phyloP scores from a whole-genome alignment of 2,113 vertebrate genomes.

The Scatophagus argus region DNA sequence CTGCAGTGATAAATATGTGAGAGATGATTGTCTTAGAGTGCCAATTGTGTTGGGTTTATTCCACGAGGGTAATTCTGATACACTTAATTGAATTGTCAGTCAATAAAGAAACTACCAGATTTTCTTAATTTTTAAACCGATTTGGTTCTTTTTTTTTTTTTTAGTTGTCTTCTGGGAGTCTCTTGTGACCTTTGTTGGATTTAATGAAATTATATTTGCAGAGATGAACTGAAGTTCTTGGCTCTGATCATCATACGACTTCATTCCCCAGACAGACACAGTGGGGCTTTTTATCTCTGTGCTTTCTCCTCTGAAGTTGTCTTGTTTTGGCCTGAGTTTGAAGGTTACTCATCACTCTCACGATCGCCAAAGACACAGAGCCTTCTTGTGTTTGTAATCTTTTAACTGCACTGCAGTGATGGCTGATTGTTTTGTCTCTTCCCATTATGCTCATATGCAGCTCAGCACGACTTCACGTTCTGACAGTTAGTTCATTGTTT shows the following conservation, averaged over 20 bases:
- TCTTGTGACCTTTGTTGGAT: neutral
- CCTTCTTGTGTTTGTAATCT: neutral
- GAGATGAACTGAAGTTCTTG: slow-evolving; percentile 9
- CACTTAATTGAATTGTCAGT: neutral
- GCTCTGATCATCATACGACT: slow-evolving; percentile 9
- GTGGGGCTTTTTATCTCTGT: neutral
- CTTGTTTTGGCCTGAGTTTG: neutral
- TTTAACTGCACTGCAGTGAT: neutral
- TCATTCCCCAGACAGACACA: slow-evolving; percentile 21
- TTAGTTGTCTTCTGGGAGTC: neutral
- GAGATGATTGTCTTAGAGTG: neutral
- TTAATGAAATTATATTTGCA: slow-evolving; percentile 9
- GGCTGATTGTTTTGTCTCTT: slow-evolving; percentile 2
- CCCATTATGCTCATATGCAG: neutral
- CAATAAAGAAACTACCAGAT: neutral
- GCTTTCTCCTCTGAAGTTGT: neutral
- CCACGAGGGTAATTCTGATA: slow-evolving; percentile 1
- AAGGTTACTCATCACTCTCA: neutral
- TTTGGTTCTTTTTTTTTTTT: neutral
- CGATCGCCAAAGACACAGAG: slow-evolving; percentile 6
- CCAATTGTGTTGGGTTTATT: slow-evolving; percentile 9
- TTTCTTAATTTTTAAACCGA: slow-evolving; percentile 11
- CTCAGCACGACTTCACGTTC: neutral
- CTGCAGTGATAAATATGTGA: neutral
- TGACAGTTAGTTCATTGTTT: slow-evolving; percentile 27